A percentile compares a stretch with the other conserved stretches of the same genome.
phyloP scores from a whole-genome alignment of 2,797 vertebrate species.

The Gallinago stenura region DNA sequence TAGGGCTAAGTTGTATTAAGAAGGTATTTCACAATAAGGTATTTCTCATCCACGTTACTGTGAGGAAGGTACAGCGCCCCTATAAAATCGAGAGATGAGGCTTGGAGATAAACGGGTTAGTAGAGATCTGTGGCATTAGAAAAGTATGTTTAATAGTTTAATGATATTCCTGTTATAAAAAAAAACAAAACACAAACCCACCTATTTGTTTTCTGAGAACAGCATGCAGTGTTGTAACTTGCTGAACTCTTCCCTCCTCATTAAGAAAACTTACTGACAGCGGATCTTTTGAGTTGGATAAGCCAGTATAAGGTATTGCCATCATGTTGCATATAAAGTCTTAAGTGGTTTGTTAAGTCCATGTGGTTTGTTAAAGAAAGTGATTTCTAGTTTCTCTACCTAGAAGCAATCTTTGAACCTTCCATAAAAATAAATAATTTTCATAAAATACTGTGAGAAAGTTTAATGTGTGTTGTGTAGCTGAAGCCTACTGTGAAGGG shows the following conservation, averaged over 20 bases:
- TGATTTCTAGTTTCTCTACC: neutral
- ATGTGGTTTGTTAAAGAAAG: neutral
- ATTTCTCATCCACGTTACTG: neutral
- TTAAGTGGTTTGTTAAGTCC: neutral
- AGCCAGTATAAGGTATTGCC: neutral
- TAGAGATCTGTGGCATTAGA: neutral
- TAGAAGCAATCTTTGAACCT: neutral
- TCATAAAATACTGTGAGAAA: neutral
- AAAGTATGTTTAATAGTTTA: neutral
- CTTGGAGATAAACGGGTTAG: neutral
- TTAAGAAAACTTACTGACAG: neutral
- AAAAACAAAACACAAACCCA: neutral
- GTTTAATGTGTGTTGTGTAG: neutral
- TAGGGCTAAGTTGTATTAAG: neutral
- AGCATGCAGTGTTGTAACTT: neutral
- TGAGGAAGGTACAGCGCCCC: neutral
- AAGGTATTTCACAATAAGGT: neutral
- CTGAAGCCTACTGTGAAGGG: neutral
- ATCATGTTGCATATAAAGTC: neutral
- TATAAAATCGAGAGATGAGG: neutral
- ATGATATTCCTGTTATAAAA: neutral
- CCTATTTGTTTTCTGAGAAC: neutral
- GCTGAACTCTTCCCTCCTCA: neutral
- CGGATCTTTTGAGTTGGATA: neutral
- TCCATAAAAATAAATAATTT: neutral